phyloP scores from a whole-genome alignment of 2,113 vertebrate species.

The Anoura caudifer region DNA sequence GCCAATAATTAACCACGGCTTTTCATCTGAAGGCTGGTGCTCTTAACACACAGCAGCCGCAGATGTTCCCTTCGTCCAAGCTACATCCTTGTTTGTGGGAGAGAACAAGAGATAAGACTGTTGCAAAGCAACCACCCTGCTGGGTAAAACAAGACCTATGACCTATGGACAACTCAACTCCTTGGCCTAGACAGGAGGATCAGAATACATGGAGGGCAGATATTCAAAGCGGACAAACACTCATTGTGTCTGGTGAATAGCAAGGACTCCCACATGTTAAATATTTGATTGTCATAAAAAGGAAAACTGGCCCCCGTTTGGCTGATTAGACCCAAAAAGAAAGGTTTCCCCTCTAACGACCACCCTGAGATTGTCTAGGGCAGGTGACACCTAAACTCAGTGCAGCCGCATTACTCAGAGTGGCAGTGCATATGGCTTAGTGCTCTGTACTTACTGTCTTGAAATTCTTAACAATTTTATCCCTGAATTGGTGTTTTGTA shows the following conservation, averaged over 20 bases:
- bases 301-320: neutral
- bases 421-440: neutral
- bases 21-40: neutral
- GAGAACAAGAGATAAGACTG: neutral
- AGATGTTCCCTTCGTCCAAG: neutral
- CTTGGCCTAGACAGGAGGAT: slow-evolving; percentile 9
- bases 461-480: neutral
- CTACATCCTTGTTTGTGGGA: neutral
- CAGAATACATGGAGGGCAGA: neutral
- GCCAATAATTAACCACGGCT: slow-evolving; percentile 2
- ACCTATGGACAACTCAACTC: neutral
- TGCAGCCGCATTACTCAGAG: neutral
- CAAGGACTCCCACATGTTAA: neutral
- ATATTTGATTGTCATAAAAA: neutral
- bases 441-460: neutral
- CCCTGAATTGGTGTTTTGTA: neutral
- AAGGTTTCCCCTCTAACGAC: neutral
- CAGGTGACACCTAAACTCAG: neutral
- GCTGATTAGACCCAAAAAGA: neutral
- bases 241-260: neutral
- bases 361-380: neutral
- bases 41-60: neutral
- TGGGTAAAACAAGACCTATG: neutral
- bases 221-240: neutral
- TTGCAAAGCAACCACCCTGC: neutral